Base-by-base conservation (phyloP, 2,888 invertebrate genomes). In the Zhuqinia jingwanae region DNA sequence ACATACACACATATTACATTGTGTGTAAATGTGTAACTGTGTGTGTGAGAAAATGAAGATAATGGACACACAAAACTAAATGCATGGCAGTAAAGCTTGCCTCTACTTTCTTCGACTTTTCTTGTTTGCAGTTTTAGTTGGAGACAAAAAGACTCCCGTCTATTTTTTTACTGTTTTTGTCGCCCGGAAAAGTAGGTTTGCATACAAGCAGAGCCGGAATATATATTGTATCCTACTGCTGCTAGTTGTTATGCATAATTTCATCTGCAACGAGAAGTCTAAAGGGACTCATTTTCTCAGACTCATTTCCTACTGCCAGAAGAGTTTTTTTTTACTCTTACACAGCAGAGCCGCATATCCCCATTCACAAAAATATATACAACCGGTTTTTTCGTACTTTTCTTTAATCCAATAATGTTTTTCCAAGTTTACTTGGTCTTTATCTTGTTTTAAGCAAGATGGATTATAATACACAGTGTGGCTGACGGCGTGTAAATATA, bases 171-270 rank as follows among this genome's bases (percentile, higher is more conserved):
- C 47, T 70, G 17, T 25, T 11, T 13, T 45, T 70, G 70, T 70
- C 70, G 47, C 47, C 47, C 1, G 25, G 45, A 36, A 45, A 36
- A 45, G 22, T 15, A 42, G 17, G 42, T 58, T 22, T 11, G 42
- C 17, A 70, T 45, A n/a, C 8, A n/a, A 65, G 45, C 22, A 13
- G n/a, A 50, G n/a, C n/a, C n/a, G 2, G 50, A 15, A 50, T 50
- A 13, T n/a, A 13, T n/a, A 50, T 15, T 15, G 47, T 47, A 70
- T 45, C 45, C 20, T 70, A 42, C 70, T 70, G 47, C 70, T 70
- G 45, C 76, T n/a, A n/a, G n/a, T 75, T 83, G 70, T 58, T 78
- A 85, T 85, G 78, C 78, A 85, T 85, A 78, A 70, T 70, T 78
- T 78, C 53, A 68, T 85, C 78, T 68, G 65, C 76, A 70, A 22